Evolutionary conservation across 2,888 invertebrate species (phyloP).

Genomic region (Agriopis leucophaearia): DNA sequence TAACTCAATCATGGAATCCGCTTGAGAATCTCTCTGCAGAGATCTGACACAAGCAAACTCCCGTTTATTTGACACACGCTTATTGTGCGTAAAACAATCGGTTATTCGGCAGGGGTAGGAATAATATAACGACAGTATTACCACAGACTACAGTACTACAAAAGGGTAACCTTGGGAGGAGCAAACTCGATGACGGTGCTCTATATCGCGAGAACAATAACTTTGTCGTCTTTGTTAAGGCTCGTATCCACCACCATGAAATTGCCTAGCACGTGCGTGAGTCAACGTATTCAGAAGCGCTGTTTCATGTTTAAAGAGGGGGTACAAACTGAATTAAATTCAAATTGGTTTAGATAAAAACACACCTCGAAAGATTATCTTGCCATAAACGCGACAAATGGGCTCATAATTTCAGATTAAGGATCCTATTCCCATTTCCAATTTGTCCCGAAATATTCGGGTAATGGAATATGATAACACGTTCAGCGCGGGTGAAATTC

Average conservation of each 20-base stretch:
- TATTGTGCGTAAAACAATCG: slow-evolving; percentile 68
- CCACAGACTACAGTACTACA: slow-evolving; percentile 47
- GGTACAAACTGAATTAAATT: slow-evolving; percentile 28
- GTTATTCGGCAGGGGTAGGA: slow-evolving; percentile 53
- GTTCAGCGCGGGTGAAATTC: slow-evolving; percentile 43
- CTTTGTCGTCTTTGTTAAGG: slow-evolving; percentile 63
- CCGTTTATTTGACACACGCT: slow-evolving; percentile 50
- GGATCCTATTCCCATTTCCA: slow-evolving; percentile 44
- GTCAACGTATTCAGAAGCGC: slow-evolving; percentile 44
- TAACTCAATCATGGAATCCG: slow-evolving; percentile 51
- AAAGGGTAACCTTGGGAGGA: slow-evolving; percentile 62
- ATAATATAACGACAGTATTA: slow-evolving; percentile 47
- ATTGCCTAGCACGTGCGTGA: slow-evolving; percentile 66
- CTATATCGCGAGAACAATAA: slow-evolving; percentile 67
- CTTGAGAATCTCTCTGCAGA: slow-evolving; percentile 51
- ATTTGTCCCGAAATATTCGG: slow-evolving; percentile 48
- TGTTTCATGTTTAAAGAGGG: slow-evolving; percentile 34
- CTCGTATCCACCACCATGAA: slow-evolving; percentile 57
- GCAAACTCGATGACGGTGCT: slow-evolving; percentile 62
- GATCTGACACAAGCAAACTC: slow-evolving; percentile 41
- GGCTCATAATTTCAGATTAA: slow-evolving; percentile 44
- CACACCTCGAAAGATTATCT: slow-evolving; percentile 41
- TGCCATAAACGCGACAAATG: slow-evolving; percentile 39
- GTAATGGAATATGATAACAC: slow-evolving; percentile 46
- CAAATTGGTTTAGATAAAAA: slow-evolving; percentile 38